Conservation (phyloP, 2,113 vertebrate genomes). For the Pelusios castaneus region DNA sequence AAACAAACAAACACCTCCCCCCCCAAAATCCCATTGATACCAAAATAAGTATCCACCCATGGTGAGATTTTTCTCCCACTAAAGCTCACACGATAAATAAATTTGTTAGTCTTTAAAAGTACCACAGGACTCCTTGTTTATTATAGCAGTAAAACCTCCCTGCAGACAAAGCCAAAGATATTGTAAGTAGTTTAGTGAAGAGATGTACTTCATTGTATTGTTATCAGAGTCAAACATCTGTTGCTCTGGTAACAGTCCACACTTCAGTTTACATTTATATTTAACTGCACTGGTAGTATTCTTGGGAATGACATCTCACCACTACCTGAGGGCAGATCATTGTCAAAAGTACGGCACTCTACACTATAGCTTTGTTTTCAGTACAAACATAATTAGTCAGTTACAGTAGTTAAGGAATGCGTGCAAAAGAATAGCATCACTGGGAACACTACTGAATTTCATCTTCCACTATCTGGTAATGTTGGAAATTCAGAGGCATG, state of each 20-base stretch:
- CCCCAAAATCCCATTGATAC: no score
- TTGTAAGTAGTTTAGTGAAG: not conserved
- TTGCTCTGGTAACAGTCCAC: slow-evolving; percentile 4
- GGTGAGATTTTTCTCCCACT: no score
- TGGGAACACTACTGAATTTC: slow-evolving; percentile 32
- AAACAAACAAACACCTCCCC: not conserved
- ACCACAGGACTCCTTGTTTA: no score
- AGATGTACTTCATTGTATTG: not conserved
- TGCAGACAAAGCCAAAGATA: not conserved
- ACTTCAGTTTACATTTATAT: slow-evolving; percentile 14
- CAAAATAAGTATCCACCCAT: not conserved
- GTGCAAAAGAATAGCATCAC: slow-evolving; percentile 6
- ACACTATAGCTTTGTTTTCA: not conserved
- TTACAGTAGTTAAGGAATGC: not conserved
- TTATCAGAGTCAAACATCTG: not conserved
- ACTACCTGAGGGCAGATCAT: not conserved
- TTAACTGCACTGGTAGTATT: slow-evolving; percentile 2
- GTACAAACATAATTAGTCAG: slow-evolving; percentile 8
- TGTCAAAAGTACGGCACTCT: not conserved
- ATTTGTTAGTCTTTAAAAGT: no score
- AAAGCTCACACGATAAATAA: no score
- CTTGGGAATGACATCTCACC: not conserved
- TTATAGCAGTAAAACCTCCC: not conserved
- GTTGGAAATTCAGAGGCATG: not conserved
- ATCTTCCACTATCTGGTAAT: not conserved